These are phyloP conservation scores for Chaetophractus vellerosus DNA, from an alignment of 2,797 vertebrate genomes.

Conservation along the genomic window DNA sequence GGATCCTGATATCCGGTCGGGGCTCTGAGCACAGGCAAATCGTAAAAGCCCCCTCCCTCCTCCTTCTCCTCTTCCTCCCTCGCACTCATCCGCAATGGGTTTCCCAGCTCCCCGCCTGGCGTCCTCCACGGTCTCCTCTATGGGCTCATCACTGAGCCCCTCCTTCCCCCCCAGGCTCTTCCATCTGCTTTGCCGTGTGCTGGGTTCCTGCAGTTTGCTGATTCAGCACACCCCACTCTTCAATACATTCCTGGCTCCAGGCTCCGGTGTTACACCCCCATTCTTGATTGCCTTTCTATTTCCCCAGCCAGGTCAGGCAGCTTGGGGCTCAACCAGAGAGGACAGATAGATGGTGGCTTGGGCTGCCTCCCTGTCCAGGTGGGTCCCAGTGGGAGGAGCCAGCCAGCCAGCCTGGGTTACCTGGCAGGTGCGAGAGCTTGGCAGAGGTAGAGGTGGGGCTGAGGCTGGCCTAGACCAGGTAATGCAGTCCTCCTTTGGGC, in stretches of 20 bases:
- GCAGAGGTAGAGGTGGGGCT: neutral
- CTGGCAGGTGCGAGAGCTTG: slow-evolving; percentile 4
- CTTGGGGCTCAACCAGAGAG: neutral
- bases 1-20: neutral
- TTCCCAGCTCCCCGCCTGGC: slow-evolving; percentile 33
- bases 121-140: neutral
- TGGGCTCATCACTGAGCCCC: neutral
- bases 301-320: slow-evolving; percentile 29
- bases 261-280: slow-evolving; percentile 38
- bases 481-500: neutral
- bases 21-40: slow-evolving; percentile 9
- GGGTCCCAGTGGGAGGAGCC: slow-evolving; percentile 11
- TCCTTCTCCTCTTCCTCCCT: neutral
- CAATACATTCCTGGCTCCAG: slow-evolving; percentile 57
- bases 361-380: slow-evolving; percentile 5
- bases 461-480: neutral
- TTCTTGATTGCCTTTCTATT: slow-evolving; percentile 19
- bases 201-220: slow-evolving; percentile 78
- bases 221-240: slow-evolving; percentile 75
- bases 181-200: slow-evolving; percentile 75
- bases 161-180: slow-evolving; percentile 5
- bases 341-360: neutral
- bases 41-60: neutral
- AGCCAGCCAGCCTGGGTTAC: neutral
- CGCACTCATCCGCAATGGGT: neutral